Percentiles rank a stretch among this genome's conserved stretches.
Conservation (phyloP, 37 sponge, comb jelly and placozoan genomes). For the Theonella swinhoei region DNA sequence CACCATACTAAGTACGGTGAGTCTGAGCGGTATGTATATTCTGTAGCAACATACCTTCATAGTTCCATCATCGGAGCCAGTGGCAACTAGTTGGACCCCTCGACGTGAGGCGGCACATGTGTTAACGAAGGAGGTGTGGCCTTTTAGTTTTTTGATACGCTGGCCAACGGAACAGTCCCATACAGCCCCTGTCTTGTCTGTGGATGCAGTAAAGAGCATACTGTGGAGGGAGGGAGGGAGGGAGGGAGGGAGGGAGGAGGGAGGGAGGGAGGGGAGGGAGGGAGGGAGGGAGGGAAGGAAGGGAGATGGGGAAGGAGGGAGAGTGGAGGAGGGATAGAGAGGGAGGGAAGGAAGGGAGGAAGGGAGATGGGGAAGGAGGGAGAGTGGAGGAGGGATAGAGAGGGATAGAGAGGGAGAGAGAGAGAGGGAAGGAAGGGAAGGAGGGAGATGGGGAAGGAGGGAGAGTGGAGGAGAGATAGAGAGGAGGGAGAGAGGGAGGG, state of each 20-base stretch:
- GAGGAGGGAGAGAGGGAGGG: too few species aligned
- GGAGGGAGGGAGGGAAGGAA: neutral
- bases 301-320: too few species aligned
- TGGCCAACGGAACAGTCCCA: constrained; percentile 94
- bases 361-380: too few species aligned
- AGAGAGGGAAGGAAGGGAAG: too few species aligned
- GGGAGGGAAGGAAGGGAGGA: too few species aligned
- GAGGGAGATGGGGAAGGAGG: too few species aligned
- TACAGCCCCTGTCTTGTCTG: constrained; percentile 89
- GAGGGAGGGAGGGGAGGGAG: neutral
- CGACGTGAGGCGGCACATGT: constrained; percentile 63
- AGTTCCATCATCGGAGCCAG: constrained; percentile 97
- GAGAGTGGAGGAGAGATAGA: too few species aligned
- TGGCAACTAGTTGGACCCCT: constrained; percentile 72
- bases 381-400: too few species aligned
- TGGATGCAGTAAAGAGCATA: constrained; percentile 79
- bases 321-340: too few species aligned
- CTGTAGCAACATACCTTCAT: constrained; percentile 77
- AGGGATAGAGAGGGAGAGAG: too few species aligned
- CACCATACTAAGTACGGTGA: too few species aligned
- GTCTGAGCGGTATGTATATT: too few species aligned
- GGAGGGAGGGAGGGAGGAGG: neutral
- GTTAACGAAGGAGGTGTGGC: constrained; percentile 96
- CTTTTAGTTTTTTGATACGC: constrained; percentile 84
- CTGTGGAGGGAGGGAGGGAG: constrained; percentile 16